Evolutionary conservation across 2,113 vertebrate species (phyloP), one percentile per base, ranked within the genome.

Genomic region (Hyperopisus bebe): DNA sequence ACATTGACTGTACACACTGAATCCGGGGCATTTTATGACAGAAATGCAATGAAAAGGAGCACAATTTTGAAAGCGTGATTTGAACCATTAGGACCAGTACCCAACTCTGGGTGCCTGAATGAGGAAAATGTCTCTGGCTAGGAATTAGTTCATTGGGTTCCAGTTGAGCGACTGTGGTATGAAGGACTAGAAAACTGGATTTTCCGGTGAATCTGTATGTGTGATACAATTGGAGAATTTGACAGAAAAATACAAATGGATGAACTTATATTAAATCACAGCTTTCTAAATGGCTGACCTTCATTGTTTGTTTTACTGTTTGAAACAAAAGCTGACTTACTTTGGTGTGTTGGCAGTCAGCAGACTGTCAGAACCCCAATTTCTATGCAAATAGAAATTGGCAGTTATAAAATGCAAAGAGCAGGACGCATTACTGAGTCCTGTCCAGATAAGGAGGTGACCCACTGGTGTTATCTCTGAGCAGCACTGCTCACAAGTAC

Each of bases 81-180:
- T 93, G 91, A 90, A 84, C 31, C 53, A 91, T 88, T 83, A 87
- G 91, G 93, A 93, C 90, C 93, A 91, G 91, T 87, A 90, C 92
- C 91, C 91, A 90, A 90, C 85, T 90, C 90, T 92, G 48, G 93
- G 90, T 91, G 46, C 92, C 92, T 90, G 92, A 92, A 91, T 90
- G 93, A 92, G 55, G 88, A 53, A 53, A 74, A 74, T 11, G 42
- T 8, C 6, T 88, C 19, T 31, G 66, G 42, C 51, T 27, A 27
- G 39, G 80, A 90, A 55, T 77, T 24, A 21, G 47, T 89, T 87
- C 94, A 94, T 92, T 92, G 93, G 93, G 93, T 90, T 91, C 88
- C 89, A 94, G 91, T 91, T 84, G 94, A 92, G 93, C 91, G 89
- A 89, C 90, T 91, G 93, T 94, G 92, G 93, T 94, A 93, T 94